Evolutionary conservation across 2,113 vertebrate genomes (phyloP).

Genomic region (Fregata magnificens): DNA sequence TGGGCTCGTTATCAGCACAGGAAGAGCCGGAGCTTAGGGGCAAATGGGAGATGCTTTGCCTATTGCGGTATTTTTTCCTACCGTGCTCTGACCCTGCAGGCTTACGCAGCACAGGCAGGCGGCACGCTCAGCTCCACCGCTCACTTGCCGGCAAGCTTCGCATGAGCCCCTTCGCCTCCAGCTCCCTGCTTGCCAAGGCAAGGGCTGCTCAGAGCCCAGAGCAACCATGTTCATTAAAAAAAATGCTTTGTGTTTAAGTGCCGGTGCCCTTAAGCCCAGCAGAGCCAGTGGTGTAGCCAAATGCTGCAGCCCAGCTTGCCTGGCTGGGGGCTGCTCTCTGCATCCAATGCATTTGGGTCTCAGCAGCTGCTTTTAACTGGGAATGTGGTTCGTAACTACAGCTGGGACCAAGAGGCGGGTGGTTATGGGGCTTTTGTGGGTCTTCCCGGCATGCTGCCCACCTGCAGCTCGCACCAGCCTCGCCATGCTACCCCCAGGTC

Average conservation of each 20-base stretch:
- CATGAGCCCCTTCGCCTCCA: neutral
- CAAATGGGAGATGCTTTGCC: constrained; percentile 42
- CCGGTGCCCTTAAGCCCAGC: neutral
- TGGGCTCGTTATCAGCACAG: constrained; percentile 43
- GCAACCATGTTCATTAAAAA: accelerated
- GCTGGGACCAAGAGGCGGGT: neutral
- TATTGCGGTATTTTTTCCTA: constrained; percentile 51
- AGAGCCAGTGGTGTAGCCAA: accelerated
- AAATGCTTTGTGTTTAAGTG: neutral
- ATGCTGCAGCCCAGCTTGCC: neutral
- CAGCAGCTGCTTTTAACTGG: neutral
- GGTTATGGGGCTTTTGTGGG: neutral
- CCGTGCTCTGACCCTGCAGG: neutral
- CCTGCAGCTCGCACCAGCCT: neutral
- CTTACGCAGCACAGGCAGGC: neutral
- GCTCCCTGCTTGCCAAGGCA: neutral
- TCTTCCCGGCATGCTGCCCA: accelerated
- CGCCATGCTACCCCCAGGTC: neutral
- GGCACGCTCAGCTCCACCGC: neutral
- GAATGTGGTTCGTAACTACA: neutral
- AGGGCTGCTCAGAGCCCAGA: neutral
- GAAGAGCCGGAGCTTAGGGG: constrained; percentile 47
- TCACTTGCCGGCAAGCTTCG: neutral
- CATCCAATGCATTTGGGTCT: accelerated
- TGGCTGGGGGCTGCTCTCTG: neutral